Conservation (phyloP, 1,140 invertebrate species). For the Vanessa atalanta region DNA sequence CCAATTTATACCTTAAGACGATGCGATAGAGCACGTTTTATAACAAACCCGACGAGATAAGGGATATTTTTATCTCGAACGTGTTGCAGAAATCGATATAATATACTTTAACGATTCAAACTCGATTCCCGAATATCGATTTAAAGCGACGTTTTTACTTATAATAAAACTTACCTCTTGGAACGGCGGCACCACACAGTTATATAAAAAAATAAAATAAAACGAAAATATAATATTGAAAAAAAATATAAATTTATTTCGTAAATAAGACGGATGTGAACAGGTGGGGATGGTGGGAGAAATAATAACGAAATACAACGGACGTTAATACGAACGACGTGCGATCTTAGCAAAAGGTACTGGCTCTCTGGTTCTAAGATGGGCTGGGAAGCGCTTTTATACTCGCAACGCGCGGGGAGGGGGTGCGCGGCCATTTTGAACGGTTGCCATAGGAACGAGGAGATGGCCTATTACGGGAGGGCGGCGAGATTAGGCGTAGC, state of each 20-base stretch:
- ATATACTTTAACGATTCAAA: conserved; percentile 34
- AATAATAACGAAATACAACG: conserved; percentile 51
- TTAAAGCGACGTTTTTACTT: background rate
- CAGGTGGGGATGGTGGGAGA: conserved; percentile 23
- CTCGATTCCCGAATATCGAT: background rate
- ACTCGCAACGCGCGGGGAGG: conserved; percentile 55
- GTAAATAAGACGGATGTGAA: conserved; percentile 35
- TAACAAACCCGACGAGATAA: conserved; percentile 29
- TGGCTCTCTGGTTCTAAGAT: conserved; percentile 62
- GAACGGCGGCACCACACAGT: conserved; percentile 46
- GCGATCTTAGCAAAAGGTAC: conserved; percentile 48
- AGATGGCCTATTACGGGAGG: conserved; percentile 79
- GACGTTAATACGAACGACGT: conserved; percentile 54
- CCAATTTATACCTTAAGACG: conserved; percentile 41
- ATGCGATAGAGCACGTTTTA: conserved; percentile 42
- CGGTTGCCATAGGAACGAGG: conserved; percentile 72
- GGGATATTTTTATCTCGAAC: conserved; percentile 59
- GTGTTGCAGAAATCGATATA: conserved; percentile 57
- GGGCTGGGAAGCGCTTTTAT: conserved; percentile 63
- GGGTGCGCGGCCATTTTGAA: conserved; percentile 68
- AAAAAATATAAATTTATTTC: conserved; percentile 29
- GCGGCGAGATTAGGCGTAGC: conserved; percentile 76
- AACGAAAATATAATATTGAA: conserved; percentile 6
- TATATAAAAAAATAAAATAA: conserved; percentile 40
- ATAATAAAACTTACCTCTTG: conserved; percentile 45